Base-by-base conservation (phyloP, 2,797 vertebrate genomes). In the Paratrypauchen microcephalus region DNA sequence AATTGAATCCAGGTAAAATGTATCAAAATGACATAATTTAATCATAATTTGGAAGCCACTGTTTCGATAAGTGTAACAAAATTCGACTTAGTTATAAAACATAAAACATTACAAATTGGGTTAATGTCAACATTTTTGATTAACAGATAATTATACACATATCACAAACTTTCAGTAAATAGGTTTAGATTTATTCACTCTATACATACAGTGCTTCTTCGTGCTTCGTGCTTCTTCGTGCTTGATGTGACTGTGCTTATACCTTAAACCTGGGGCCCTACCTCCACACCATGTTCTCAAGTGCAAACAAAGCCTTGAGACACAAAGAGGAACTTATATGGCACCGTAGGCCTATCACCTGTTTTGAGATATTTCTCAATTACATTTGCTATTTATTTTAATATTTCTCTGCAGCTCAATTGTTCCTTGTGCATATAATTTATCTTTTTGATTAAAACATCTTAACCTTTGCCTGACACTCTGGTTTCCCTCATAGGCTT, bases 181-280 rank as follows among this genome's bases (percentile, higher is more conserved):
- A 52, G 6, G 19, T 52, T 8, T 52, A 9, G 50, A 52, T 52
- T n/a, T n/a, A n/a, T 52, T 21, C 8, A 8, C 41, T 52, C 48
- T 18, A 0, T n/a, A 8, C 19, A 50, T n/a, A 52, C 50, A 13
- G 12, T 4, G 13, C 11, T 15, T 4, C 41, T 15, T 45, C 1
- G 3, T 45, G 4, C 41, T n/a, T n/a, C n/a, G 12, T 4, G 13
- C 11, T 15, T 4, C 41, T 15, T 45, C 1, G 21, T 7, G 21
- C 48, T 52, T n/a, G 18, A 52, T 8, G 50, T 52, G 6, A n/a
- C 3, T 7, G 32, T 36, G 32, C 32, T 8, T 9, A 36, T 9
- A 76, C 83, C 71, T 69, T 70, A 87, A 71, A 88, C 84, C 88
- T 70, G 80, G 59, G 85, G 75, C 73, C 54, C 71, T 77, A 82